These are phyloP conservation scores for Venusia cambrica DNA, from an alignment of 2,888 invertebrate genomes.

Conservation along the genomic window DNA sequence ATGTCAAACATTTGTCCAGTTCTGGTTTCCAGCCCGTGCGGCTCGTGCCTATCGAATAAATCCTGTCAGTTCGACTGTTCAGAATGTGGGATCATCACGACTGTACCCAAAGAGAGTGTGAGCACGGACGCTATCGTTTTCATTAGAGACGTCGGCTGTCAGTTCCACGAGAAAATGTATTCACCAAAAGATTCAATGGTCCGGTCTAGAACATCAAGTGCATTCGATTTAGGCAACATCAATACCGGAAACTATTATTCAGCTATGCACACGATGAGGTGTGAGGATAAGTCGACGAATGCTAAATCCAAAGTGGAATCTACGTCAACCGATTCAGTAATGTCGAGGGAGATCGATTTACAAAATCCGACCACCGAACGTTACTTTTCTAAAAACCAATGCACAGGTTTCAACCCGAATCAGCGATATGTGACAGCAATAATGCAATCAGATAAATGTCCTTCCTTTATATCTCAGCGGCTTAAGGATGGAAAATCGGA, in stretches of 20 bases:
- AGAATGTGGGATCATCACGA: slow-evolving; percentile 33
- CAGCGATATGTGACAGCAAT: slow-evolving; percentile 22
- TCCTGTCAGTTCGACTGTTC: slow-evolving; percentile 57
- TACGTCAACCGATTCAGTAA: slow-evolving; percentile 39
- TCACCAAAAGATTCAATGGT: slow-evolving; percentile 39
- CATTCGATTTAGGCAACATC: slow-evolving; percentile 41
- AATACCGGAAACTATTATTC: slow-evolving; percentile 45
- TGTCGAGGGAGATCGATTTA: slow-evolving; percentile 44
- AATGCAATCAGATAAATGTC: slow-evolving; percentile 23
- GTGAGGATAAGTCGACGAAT: slow-evolving; percentile 56
- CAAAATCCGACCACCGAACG: slow-evolving; percentile 48
- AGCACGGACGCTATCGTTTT: slow-evolving; percentile 54
- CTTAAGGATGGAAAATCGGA: slow-evolving; percentile 24
- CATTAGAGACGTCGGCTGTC: slow-evolving; percentile 70
- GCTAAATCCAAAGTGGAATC: slow-evolving; percentile 41
- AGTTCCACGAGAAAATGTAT: slow-evolving; percentile 50
- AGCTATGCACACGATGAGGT: slow-evolving; percentile 50
- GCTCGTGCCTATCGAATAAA: slow-evolving; percentile 46
- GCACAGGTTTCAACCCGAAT: slow-evolving; percentile 20
- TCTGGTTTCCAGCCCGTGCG: slow-evolving; percentile 33
- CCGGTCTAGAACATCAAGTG: slow-evolving; percentile 47
- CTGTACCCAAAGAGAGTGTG: slow-evolving; percentile 24
- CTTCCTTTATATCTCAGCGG: slow-evolving; percentile 19
- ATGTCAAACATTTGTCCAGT: slow-evolving; percentile 37
- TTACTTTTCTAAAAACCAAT: slow-evolving; percentile 19